phyloP scores from a whole-genome alignment of 2,113 vertebrate genomes.

The Tonatia bakeri region DNA sequence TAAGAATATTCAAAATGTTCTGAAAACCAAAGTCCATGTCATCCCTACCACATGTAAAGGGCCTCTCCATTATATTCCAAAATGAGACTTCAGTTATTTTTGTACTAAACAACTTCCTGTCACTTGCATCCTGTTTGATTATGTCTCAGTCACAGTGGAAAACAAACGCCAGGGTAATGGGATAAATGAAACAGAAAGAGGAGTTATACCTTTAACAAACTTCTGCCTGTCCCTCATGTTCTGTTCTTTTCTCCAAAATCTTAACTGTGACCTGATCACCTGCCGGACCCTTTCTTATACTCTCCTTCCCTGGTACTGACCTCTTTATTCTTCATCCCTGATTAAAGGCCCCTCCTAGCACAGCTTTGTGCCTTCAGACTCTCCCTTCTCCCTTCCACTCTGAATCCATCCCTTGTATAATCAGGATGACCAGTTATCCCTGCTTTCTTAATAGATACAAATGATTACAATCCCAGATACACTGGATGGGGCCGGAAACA shows the following conservation, averaged over 20 bases:
- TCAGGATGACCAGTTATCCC: not conserved
- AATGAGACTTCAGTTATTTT: constrained; percentile 60
- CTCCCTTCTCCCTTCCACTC: fast-evolving
- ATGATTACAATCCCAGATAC: not conserved
- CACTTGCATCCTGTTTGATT: constrained; percentile 67
- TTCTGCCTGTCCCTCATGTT: not conserved
- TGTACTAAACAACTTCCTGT: constrained; percentile 59
- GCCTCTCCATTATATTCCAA: not conserved
- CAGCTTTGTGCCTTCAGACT: not conserved
- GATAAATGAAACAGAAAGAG: constrained; percentile 10
- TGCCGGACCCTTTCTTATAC: not conserved
- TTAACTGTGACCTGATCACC: not conserved
- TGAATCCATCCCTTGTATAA: not conserved
- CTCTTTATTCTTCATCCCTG: not conserved
- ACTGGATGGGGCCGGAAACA: not conserved
- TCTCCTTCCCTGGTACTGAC: not conserved
- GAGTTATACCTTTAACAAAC: not conserved
- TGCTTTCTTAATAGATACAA: not conserved
- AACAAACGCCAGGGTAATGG: constrained; percentile 44
- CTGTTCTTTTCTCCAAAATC: not conserved
- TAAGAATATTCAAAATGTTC: not conserved
- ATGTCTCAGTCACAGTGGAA: constrained; percentile 38
- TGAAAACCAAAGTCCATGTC: not conserved
- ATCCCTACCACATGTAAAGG: not conserved
- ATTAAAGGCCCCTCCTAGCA: not conserved